Evolutionary conservation across 2,113 vertebrate species (phyloP).

Genomic region (Muscicapa adusta): DNA sequence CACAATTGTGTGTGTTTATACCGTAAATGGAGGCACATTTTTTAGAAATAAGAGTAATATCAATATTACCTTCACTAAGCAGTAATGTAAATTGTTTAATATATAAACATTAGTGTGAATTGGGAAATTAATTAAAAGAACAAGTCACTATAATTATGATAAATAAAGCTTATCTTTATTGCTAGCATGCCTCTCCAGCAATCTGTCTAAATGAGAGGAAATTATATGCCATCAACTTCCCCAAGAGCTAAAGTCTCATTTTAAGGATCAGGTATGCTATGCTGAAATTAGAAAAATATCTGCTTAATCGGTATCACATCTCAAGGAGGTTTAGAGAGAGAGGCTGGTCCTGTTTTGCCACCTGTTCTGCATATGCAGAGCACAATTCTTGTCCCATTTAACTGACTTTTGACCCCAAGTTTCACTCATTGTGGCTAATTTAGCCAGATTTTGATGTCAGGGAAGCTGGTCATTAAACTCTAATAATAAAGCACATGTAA

Average conservation of each 20-base stretch:
- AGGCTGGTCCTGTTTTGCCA: neutral
- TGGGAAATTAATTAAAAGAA: slow-evolving; percentile 65
- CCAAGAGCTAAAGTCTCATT: slow-evolving; percentile 45
- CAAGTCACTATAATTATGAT: slow-evolving; percentile 59
- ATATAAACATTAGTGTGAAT: slow-evolving; percentile 43
- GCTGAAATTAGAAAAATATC: slow-evolving; percentile 7
- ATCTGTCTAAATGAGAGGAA: slow-evolving; percentile 65
- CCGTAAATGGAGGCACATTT: neutral
- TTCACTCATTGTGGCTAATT: neutral
- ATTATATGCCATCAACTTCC: slow-evolving; percentile 54
- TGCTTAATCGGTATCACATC: neutral
- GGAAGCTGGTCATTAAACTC: neutral
- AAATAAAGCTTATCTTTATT: slow-evolving; percentile 65
- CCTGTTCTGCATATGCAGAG: neutral
- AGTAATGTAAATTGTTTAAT: slow-evolving; percentile 60
- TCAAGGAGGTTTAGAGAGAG: neutral
- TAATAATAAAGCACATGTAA: neutral
- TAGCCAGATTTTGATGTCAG: neutral
- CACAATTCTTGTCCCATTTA: neutral
- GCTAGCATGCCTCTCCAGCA: slow-evolving; percentile 50
- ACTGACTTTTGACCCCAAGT: neutral
- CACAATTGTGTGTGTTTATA: neutral
- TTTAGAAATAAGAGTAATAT: neutral
- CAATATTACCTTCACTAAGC: slow-evolving; percentile 25
- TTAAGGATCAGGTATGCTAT: slow-evolving; percentile 19